These are phyloP conservation scores for Ailuropoda melanoleuca DNA, from an alignment of 2,113 vertebrate species.

Conservation along the genomic window DNA sequence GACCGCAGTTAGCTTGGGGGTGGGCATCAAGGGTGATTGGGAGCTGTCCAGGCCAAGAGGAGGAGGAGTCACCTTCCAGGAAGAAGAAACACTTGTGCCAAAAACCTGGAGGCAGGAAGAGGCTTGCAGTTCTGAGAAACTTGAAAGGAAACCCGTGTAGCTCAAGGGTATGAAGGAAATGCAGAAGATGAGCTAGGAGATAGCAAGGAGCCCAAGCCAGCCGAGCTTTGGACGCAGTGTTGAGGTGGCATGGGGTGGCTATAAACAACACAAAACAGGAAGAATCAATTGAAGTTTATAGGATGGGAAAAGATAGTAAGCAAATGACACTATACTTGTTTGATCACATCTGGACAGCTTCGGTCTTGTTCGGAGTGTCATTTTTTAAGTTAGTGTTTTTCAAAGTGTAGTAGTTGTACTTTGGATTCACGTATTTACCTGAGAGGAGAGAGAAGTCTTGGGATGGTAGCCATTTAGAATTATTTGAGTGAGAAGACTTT, in stretches of 20 bases:
- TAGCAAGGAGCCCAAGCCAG: accelerated
- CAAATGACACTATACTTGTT: background rate
- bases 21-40: background rate
- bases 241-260: background rate
- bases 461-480: background rate
- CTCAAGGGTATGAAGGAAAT: background rate
- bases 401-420: background rate
- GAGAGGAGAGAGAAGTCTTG: background rate
- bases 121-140: background rate
- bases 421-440: background rate
- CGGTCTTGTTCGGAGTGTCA: background rate
- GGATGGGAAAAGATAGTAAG: background rate
- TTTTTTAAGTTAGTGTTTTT: background rate
- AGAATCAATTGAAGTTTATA: background rate
- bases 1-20: background rate
- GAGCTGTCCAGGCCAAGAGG: background rate
- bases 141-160: background rate
- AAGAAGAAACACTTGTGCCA: background rate
- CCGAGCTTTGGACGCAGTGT: accelerated
- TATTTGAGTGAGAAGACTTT: background rate
- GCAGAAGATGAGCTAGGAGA: background rate
- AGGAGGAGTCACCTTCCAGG: background rate
- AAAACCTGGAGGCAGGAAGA: background rate
- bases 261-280: background rate
- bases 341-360: background rate